Base-by-base conservation (phyloP, 92 coral and sea anemone species). In the Palythoa grandiflora region DNA sequence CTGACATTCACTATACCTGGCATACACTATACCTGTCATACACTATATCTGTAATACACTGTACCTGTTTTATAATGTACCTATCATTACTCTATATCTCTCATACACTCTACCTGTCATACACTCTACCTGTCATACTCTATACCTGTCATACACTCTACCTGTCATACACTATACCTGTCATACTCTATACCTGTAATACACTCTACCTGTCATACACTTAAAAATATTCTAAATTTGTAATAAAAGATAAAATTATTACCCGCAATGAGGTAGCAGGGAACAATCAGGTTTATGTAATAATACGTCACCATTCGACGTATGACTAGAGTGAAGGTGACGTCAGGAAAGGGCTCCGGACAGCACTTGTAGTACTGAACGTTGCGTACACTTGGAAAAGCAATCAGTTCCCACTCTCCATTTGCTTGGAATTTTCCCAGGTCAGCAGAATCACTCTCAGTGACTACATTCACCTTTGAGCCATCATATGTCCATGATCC, bases 401-500 rank as follows among this genome's bases (percentile, higher is more conserved):
- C 96, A 21, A 93, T 61, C 40, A 96, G 80, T 65, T 96, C 94
- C 98, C 98, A 96, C 75, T 96, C 98, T 6, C 98, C 98, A 48
- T 92, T 94, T 48, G 89, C 83, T 76, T 94, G 95, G 78, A 89
- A 93, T 1, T 91, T 93, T 20, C 79, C 59, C 3, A 91, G 83
- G 75, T 91, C 95, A 1, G 92, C 98, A 2, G 84, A 75, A 15
- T 83, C 44, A 7, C 44, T 60, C 54, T 96, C 98, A 15, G 98
- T 84, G 11, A 77, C 73, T n/a, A 96, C 93, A 72, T 96, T 97
- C 28, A 96, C 94, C 21, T 89, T 91, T 16, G 70, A 73, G 44
- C 98, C 98, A 70, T 94, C 94, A 73, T 94, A 96, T 11, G 96
- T 96, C 98, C 98, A 96, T 28, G 98, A 96, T 3, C 98, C 98